Base-by-base conservation (phyloP, 2,797 vertebrate species). In the Geotrypetes seraphini region DNA sequence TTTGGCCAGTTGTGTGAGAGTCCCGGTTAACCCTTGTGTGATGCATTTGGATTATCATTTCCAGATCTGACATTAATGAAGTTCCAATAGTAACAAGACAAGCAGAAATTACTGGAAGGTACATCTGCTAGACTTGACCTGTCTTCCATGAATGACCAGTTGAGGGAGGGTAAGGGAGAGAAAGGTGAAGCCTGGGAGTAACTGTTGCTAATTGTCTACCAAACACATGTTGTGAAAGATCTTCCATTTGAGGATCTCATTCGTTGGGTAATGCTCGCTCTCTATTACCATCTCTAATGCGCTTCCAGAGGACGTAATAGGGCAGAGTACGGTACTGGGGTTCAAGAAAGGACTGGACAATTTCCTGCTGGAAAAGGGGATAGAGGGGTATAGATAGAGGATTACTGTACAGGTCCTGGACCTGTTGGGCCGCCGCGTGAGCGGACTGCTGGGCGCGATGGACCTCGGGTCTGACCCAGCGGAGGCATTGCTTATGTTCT, bases 51-150 rank as follows among this genome's bases (percentile, higher is more conserved):
- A 19, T 59, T 42, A 21, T 13, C 23, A 39, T 25, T 20, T 25
- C 42, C 17, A 43, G 55, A 53, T 43, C 28, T 35, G 21, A 28
- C 14, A 23, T 55, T n/a, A n/a, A n/a, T n/a, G n/a, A n/a, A n/a
- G n/a, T n/a, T n/a, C n/a, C n/a, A n/a, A n/a, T n/a, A n/a, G n/a
- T n/a, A n/a, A n/a, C n/a, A n/a, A n/a, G n/a, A n/a, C n/a, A n/a
- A n/a, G n/a, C n/a, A 9, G 10, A 13, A 25, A 18, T 35, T 37
- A 36, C 30, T 12, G 31, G 36, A 50, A 39, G 42, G 33, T 16
- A 40, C 34, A 44, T 50, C n/a, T n/a, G n/a, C n/a, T 47, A 19
- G n/a, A 23, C 7, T 18, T 6, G 28, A 18, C 12, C 11, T 4
- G 4, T 21, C 20, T 49, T 25, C 29, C 39, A n/a, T 27, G 33